These are phyloP conservation scores for Nixonia krombeini DNA, from an alignment of 1,140 invertebrate species.

Conservation along the genomic window DNA sequence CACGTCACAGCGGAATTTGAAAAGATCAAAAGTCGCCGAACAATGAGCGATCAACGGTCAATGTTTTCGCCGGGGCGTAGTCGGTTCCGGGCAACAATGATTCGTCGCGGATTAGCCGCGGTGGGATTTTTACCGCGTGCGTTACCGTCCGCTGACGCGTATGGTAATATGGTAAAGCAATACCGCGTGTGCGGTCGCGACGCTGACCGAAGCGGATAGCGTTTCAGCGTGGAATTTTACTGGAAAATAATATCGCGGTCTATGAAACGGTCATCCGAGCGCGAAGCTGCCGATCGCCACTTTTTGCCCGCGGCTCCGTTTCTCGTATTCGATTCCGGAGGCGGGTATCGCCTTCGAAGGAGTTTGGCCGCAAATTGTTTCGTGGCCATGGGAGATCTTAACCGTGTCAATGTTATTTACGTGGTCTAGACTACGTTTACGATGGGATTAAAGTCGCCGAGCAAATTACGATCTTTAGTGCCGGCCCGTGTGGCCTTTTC, in stretches of 20 bases:
- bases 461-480: conserved; percentile 3
- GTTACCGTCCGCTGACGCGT: no score
- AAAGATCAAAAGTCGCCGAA: no score
- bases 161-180: conserved; percentile 27
- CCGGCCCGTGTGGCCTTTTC: no score
- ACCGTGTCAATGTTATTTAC: conserved; percentile 32
- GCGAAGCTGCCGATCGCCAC: conserved; percentile 24
- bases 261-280: conserved; percentile 30
- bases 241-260: conserved; percentile 39
- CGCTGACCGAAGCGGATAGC: conserved; percentile 23
- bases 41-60: no score
- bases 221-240: conserved; percentile 22
- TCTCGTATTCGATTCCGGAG: conserved; percentile 7
- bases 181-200: conserved; percentile 33
- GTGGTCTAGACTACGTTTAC: no score
- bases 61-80: conserved; percentile 18
- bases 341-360: no score
- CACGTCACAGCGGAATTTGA: no score
- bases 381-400: conserved; percentile 29
- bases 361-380: conserved; percentile 31
- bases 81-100: conserved; percentile 21
- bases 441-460: no score
- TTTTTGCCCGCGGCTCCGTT: conserved; percentile 28
- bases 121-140: background rate
- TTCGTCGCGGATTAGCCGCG: background rate